These are phyloP conservation scores for Turdus rufiventris DNA, from an alignment of 2,113 vertebrate species.

Conservation along the genomic window DNA sequence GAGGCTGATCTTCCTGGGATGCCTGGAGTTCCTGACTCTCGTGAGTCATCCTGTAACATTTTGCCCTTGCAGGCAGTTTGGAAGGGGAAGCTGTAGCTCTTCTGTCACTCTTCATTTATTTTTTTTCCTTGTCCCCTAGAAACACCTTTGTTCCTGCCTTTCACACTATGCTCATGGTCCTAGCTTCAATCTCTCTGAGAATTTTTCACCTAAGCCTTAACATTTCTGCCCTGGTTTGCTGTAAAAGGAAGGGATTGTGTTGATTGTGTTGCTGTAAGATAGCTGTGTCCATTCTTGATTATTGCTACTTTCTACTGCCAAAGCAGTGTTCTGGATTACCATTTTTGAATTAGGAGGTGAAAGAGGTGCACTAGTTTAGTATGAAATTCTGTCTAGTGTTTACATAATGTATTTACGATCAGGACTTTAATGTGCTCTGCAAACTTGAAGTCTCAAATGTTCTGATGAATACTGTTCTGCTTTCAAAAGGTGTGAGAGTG, in stretches of 20 bases:
- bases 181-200: neutral
- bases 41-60: neutral
- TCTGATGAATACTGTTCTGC: neutral
- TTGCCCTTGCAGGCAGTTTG: neutral
- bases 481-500: neutral
- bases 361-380: neutral
- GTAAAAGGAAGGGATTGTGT: neutral
- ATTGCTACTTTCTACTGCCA: neutral
- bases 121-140: neutral
- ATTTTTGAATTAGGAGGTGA: neutral
- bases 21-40: neutral
- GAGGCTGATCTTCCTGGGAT: neutral
- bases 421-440: neutral
- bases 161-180: neutral
- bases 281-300: neutral
- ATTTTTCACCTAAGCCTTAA: neutral
- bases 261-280: neutral
- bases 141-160: neutral
- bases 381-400: neutral
- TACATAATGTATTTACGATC: neutral
- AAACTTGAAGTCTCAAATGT: neutral
- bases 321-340: neutral
- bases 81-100: neutral
- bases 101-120: neutral
- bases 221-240: neutral